Conservation (phyloP, 1,140 invertebrate species). For the Meloidogyne exigua region DNA sequence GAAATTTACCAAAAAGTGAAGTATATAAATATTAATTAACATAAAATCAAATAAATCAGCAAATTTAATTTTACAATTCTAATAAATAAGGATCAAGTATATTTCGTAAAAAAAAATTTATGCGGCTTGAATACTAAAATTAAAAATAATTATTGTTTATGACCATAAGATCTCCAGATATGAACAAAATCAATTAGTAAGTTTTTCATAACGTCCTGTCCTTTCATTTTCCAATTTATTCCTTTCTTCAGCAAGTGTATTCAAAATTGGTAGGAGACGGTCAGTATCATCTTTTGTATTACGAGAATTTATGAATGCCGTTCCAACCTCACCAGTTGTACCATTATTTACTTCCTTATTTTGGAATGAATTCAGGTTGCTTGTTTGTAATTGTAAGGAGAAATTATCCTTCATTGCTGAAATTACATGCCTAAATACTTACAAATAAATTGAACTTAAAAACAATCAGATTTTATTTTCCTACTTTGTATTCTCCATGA, state of each 20-base stretch:
- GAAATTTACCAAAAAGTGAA: background rate
- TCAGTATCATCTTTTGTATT: background rate
- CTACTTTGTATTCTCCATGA: slow-evolving; percentile 29
- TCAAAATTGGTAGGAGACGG: background rate
- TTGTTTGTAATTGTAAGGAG: background rate
- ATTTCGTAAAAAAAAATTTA: no score
- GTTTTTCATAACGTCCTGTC: background rate
- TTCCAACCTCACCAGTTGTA: background rate
- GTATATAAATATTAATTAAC: no score
- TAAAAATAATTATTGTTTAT: no score
- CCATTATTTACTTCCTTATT: background rate
- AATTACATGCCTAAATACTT: background rate
- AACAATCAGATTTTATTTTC: background rate
- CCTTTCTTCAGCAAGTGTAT: background rate
- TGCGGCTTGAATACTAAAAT: no score
- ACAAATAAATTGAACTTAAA: background rate
- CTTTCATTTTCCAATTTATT: background rate
- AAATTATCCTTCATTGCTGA: background rate
- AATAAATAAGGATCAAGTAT: no score
- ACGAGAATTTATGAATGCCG: background rate
- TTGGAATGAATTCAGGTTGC: background rate
- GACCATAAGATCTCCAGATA: no score
- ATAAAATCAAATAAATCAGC: no score
- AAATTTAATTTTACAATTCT: no score
- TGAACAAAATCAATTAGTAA: no score